These are phyloP conservation scores for Megathymus violae DNA, from an alignment of 1,140 invertebrate genomes.

Conservation along the genomic window DNA sequence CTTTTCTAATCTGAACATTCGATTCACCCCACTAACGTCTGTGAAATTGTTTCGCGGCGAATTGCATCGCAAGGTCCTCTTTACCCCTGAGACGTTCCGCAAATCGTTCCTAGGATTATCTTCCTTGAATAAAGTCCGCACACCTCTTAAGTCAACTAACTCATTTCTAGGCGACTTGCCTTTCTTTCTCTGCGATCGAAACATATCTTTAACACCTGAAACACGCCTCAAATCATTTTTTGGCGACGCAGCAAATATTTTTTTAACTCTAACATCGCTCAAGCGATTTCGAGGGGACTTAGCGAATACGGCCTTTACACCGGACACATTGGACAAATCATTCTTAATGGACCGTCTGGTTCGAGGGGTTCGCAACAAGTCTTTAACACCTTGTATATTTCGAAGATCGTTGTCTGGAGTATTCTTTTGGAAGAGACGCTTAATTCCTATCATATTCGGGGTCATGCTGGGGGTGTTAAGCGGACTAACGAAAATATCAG, in stretches of 20 bases:
- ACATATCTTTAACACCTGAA: conserved; percentile 63
- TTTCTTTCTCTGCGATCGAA: conserved; percentile 46
- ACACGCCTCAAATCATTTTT: conserved; percentile 75
- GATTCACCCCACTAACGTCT: conserved; percentile 67
- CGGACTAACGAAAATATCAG: too few species aligned
- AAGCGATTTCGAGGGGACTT: conserved; percentile 69
- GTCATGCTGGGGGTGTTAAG: conserved; percentile 49
- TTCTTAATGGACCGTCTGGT: conserved; percentile 62
- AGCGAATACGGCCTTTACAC: conserved; percentile 69
- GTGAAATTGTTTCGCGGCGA: conserved; percentile 62
- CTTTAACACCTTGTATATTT: conserved; percentile 70
- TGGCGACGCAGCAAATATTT: conserved; percentile 62
- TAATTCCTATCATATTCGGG: conserved; percentile 54
- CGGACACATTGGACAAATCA: conserved; percentile 71
- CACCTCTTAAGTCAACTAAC: conserved; percentile 66
- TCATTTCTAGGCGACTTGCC: conserved; percentile 58
- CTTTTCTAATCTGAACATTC: conserved; percentile 51
- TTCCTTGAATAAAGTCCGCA: conserved; percentile 58
- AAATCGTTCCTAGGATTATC: conserved; percentile 61
- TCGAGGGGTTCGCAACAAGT: conserved; percentile 61
- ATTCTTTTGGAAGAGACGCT: conserved; percentile 54
- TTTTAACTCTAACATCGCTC: conserved; percentile 65
- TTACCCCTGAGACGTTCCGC: conserved; percentile 67
- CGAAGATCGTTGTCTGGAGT: conserved; percentile 73
- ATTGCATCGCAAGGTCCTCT: conserved; percentile 46